These are phyloP conservation scores for Diabrotica virgifera DNA, from an alignment of 1,140 invertebrate genomes.

Conservation along the genomic window DNA sequence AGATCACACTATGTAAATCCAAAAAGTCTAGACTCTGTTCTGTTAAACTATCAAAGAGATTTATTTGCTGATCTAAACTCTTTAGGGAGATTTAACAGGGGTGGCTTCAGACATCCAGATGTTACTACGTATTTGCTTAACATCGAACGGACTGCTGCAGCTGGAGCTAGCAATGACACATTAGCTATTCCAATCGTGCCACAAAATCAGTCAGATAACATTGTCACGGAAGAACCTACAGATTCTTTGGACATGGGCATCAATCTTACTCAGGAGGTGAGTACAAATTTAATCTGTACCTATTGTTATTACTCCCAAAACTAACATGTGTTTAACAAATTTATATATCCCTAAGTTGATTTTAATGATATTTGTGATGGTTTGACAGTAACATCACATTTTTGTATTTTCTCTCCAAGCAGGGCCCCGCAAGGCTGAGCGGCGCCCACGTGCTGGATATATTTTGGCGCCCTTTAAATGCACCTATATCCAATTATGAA, in stretches of 20 bases:
- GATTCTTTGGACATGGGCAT: constrained; percentile 26
- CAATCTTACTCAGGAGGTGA: constrained; percentile 45
- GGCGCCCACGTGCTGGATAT: too few relatives aligned
- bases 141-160: constrained; percentile 40
- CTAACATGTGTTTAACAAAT: too few relatives aligned
- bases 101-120: constrained; percentile 47
- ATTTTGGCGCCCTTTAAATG: too few relatives aligned
- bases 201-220: constrained; percentile 8
- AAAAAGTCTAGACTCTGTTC: constrained; percentile 70
- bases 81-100: constrained; percentile 53
- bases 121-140: constrained; percentile 60
- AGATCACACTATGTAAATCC: constrained; percentile 64
- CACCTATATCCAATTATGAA: too few relatives aligned
- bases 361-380: too few relatives aligned
- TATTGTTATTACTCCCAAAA: too few relatives aligned
- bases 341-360: too few relatives aligned
- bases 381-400: too few relatives aligned
- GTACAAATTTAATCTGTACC: constrained; percentile 6
- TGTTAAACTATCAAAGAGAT: constrained; percentile 68
- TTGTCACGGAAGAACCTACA: not conserved
- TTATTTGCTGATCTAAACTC: constrained; percentile 76
- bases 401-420: too few relatives aligned
- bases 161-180: constrained; percentile 24
- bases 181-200: constrained; percentile 17
- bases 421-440: too few relatives aligned